Conservation (phyloP, 1,140 invertebrate genomes). For the Drosophila tropicalis region DNA sequence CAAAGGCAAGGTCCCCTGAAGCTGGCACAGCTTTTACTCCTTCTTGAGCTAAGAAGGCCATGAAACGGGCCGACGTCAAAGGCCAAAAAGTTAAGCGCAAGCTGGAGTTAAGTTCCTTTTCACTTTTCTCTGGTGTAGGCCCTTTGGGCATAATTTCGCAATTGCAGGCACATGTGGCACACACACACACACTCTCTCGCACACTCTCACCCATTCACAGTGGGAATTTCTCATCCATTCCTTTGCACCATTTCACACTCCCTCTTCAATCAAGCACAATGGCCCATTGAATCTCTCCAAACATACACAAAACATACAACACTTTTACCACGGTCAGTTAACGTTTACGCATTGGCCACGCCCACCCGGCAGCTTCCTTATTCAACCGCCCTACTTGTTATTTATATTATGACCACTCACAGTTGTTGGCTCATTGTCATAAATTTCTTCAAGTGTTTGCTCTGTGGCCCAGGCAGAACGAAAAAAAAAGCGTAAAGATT, state of each 20-base stretch:
- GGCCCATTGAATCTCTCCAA: conserved; percentile 51
- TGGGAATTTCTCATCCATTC: conserved; percentile 28
- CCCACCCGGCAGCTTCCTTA: conserved; percentile 35
- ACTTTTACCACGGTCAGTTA: conserved; percentile 70
- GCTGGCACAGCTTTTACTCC: not conserved
- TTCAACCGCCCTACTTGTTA: conserved; percentile 65
- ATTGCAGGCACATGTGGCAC: conserved; percentile 72
- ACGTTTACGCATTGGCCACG: conserved; percentile 54
- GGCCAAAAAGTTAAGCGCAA: conserved; percentile 62
- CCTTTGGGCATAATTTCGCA: conserved; percentile 72
- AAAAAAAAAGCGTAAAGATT: conserved; percentile 32
- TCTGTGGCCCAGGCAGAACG: conserved; percentile 39
- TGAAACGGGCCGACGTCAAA: conserved; percentile 32
- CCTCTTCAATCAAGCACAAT: conserved; percentile 66
- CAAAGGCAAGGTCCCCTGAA: conserved; percentile 24
- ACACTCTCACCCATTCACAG: not conserved
- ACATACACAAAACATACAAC: conserved; percentile 29
- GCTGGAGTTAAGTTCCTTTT: conserved; percentile 36
- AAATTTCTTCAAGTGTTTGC: conserved; percentile 78
- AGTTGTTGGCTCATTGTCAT: conserved; percentile 80
- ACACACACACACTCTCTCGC: conserved; percentile 21
- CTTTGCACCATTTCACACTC: conserved; percentile 43
- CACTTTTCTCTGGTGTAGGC: conserved; percentile 46
- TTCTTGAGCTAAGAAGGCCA: not conserved
- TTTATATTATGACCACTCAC: conserved; percentile 80